Conservation (phyloP, 2,797 vertebrate species). For the Toxotes lorentzi region DNA sequence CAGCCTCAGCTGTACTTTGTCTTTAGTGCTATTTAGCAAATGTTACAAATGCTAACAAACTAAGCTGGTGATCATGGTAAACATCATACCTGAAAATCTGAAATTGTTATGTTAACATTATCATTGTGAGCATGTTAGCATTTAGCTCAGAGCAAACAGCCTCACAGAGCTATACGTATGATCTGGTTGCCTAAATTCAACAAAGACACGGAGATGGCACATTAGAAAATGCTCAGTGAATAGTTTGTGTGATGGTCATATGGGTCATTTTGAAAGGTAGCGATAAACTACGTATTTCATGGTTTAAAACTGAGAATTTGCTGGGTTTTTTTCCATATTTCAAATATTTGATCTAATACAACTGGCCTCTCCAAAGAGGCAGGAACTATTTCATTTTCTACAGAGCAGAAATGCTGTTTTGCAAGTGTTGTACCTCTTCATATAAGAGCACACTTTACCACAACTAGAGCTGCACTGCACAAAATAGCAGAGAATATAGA, state of each 20-base stretch:
- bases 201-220: too few relatives aligned
- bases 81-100: neutral
- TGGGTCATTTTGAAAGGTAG: neutral
- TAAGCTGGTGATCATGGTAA: neutral
- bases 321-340: neutral
- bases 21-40: neutral
- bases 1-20: neutral
- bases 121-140: neutral
- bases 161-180: neutral
- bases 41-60: neutral
- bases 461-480: neutral
- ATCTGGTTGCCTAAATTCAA: neutral
- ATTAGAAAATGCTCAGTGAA: neutral
- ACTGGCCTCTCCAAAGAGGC: neutral
- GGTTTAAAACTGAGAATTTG: neutral
- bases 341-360: neutral
- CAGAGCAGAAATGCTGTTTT: neutral
- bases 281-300: neutral
- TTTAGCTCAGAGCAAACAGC: neutral
- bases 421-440: neutral
- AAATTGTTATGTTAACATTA: neutral
- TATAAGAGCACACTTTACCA: neutral
- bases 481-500: conserved; percentile 37
- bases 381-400: neutral
- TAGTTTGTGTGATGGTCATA: neutral